A percentile compares a stretch with the other conserved stretches of the same genome.
Evolutionary conservation across 2,888 invertebrate genomes (phyloP).

Genomic region (Altica lythri): DNA sequence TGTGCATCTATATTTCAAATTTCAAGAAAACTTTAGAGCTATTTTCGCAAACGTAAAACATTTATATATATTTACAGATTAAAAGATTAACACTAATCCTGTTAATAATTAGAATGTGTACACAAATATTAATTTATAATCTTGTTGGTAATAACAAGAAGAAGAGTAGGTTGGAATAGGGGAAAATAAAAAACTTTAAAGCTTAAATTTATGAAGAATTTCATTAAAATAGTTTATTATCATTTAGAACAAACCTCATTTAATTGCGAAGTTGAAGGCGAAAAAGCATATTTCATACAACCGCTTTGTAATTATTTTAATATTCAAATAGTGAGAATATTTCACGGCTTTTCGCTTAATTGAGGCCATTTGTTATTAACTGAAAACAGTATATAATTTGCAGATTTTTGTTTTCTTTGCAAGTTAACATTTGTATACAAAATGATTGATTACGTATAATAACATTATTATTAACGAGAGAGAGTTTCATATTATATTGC

Average conservation of each 20-base stretch:
- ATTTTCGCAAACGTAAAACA: no score
- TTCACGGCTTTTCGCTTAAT: slow-evolving; percentile 20
- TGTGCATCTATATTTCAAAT: no score
- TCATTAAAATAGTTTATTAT: slow-evolving; percentile 4
- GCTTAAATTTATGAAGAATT: neutral
- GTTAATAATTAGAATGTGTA: no score
- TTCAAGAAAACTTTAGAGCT: no score
- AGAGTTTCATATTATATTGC: slow-evolving; percentile 30
- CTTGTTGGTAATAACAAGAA: no score
- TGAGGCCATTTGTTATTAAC: slow-evolving; percentile 20
- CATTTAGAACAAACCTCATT: neutral
- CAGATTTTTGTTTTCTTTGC: slow-evolving; percentile 20
- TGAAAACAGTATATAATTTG: slow-evolving; percentile 23
- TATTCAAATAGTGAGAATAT: slow-evolving; percentile 19
- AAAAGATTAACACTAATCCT: no score
- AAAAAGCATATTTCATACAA: slow-evolving; percentile 6
- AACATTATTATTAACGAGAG: slow-evolving; percentile 38
- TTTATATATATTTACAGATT: no score
- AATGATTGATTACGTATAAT: slow-evolving; percentile 30
- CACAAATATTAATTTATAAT: no score
- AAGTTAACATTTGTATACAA: slow-evolving; percentile 19
- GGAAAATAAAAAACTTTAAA: neutral
- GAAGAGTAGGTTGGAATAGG: neutral
- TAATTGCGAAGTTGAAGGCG: slow-evolving; percentile 8
- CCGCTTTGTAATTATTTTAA: slow-evolving; percentile 9